Evolutionary conservation across 2,113 vertebrate genomes (phyloP).

Genomic region (Oceanites oceanicus): DNA sequence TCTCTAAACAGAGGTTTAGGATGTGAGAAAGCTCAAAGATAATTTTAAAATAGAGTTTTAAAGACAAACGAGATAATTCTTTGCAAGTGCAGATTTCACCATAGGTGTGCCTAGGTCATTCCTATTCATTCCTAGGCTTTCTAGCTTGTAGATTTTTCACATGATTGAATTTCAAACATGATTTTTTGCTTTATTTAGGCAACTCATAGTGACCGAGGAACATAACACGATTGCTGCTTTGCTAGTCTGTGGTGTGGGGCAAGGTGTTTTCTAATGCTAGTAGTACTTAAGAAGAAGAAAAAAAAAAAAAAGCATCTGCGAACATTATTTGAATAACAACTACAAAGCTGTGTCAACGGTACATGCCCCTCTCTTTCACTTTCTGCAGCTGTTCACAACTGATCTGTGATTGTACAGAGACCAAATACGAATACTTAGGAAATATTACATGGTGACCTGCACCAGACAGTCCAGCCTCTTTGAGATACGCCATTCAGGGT

Average conservation of each 20-base stretch:
- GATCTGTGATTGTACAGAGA: background rate
- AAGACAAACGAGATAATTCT: background rate
- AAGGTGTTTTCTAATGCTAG: background rate
- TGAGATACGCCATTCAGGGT: background rate
- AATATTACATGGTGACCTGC: background rate
- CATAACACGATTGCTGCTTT: background rate
- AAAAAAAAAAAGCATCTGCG: background rate
- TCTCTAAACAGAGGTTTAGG: background rate
- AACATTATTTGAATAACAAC: background rate
- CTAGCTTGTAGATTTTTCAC: background rate
- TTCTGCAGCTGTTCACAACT: slow-evolving; percentile 14
- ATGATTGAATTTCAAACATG: background rate
- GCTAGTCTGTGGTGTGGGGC: background rate
- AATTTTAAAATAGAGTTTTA: background rate
- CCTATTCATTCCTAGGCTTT: background rate
- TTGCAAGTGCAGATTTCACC: background rate
- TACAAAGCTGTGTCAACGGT: background rate
- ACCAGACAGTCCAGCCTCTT: background rate
- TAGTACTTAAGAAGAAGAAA: background rate
- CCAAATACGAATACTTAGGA: background rate
- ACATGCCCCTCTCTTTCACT: background rate
- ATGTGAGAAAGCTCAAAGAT: background rate
- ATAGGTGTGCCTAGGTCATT: background rate
- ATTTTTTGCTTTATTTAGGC: background rate
- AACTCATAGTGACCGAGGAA: background rate